Evolutionary conservation across 2,888 invertebrate species (phyloP).

Genomic region (Itoplectis maculator): DNA sequence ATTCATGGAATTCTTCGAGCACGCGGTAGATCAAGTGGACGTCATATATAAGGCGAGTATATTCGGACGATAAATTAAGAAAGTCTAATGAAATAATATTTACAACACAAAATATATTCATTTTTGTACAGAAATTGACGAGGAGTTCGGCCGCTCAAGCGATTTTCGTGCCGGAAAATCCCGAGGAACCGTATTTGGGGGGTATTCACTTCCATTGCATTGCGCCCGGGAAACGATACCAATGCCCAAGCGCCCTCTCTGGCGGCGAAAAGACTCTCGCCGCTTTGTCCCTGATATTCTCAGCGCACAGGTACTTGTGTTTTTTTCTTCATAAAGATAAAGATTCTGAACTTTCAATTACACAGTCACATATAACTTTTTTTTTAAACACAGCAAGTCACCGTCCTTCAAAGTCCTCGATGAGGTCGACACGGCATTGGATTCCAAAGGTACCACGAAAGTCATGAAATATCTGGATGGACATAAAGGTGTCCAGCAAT

Average conservation of each 20-base stretch:
- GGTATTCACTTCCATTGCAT: constrained; percentile 99
- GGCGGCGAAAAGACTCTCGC: constrained; percentile 99
- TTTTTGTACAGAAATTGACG: constrained; percentile 88
- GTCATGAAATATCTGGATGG: neutral
- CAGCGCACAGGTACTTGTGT: constrained; percentile 92
- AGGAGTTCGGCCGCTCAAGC: constrained; percentile 96
- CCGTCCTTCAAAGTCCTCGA: neutral
- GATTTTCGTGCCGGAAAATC: constrained; percentile 96
- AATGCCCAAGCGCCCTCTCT: constrained; percentile 98
- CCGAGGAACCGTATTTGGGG: constrained; percentile 98
- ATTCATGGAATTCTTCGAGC: constrained; percentile 98
- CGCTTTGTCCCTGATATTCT: constrained; percentile 97
- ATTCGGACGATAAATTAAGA: neutral
- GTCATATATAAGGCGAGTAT: constrained; percentile 94
- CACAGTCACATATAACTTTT: too few relatives aligned
- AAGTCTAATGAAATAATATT: too few relatives aligned
- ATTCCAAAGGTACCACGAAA: neutral
- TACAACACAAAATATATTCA: constrained; percentile 15
- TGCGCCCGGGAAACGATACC: constrained; percentile 97
- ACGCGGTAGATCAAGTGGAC: constrained; percentile 99
- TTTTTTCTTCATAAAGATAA: too few relatives aligned
- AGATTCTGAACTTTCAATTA: too few relatives aligned
- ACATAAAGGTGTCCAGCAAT: neutral
- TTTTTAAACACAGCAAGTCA: too few relatives aligned
- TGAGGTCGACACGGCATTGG: neutral